Conservation (phyloP, 2,888 invertebrate species). For the Plusia festucae region DNA sequence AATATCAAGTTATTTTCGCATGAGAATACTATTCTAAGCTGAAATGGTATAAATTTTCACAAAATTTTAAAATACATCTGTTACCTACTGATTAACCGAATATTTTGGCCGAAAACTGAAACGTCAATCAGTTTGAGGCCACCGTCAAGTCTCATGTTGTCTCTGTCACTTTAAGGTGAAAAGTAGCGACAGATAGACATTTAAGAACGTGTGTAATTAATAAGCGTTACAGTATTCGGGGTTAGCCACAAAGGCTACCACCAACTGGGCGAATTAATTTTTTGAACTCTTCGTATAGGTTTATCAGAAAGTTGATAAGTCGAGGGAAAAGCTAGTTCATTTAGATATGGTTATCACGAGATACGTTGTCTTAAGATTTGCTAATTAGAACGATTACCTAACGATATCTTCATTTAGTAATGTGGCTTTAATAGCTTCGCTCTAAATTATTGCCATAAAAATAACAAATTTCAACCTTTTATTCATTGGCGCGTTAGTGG, state of each 20-base stretch:
- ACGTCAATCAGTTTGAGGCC: no score
- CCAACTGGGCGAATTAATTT: no score
- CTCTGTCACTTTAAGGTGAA: no score
- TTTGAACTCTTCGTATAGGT: no score
- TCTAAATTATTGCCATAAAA: slow-evolving; percentile 4
- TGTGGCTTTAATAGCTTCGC: slow-evolving; percentile 4
- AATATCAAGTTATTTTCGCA: background rate
- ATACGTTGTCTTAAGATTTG: slow-evolving; percentile 4
- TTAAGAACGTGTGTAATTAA: no score
- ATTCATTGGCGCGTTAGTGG: background rate
- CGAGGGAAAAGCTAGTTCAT: background rate
- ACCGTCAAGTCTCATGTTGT: no score
- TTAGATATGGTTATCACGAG: background rate
- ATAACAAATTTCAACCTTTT: slow-evolving; percentile 1
- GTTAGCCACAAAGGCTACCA: no score
- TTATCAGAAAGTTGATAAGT: background rate
- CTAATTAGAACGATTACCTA: slow-evolving; percentile 4
- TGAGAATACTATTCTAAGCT: background rate
- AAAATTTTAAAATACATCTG: no score
- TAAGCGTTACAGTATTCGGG: no score
- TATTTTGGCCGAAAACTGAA: no score
- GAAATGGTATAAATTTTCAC: background rate
- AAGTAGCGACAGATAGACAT: no score
- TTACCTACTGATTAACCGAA: no score
- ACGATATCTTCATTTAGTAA: slow-evolving; percentile 2